Base-by-base conservation (phyloP, 2,797 vertebrate species). In the Eulemur rubriventer region DNA sequence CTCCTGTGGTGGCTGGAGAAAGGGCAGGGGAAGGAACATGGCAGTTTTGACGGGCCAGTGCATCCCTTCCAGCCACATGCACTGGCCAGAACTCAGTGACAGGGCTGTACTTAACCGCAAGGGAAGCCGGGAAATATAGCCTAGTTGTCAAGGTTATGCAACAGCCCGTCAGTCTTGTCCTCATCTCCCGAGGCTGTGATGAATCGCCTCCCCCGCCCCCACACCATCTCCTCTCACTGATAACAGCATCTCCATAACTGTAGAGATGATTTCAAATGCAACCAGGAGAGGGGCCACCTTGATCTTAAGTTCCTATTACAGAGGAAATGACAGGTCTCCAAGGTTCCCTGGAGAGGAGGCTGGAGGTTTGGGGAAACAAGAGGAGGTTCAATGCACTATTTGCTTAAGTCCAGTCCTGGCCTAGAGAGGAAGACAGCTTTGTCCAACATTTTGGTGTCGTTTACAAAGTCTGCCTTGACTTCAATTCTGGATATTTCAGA, bases 401-500 rank as follows among this genome's bases (percentile, higher is more conserved):
- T 57, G 46, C 20, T 67, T 17, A 52, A 11, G 38, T 69, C n/a
- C 30, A 63, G 3, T 38, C 67, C 82, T 90, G 50, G 73, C 48
- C 57, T 38, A 88, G 22, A 59, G 12, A n/a, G 35, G 28, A 75
- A 38, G 30, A 69, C 3, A 14, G 7, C 33, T 33, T 33, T 3
- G 38, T 18, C 65, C 2, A 35, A 48, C 59, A 55, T 41, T 72
- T 43, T 33, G 46, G 35, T 17, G 28, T 63, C 11, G 5, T 72
- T 82, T 41, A 46, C 22, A 50, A 88, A 63, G 48, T 70, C 26
- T 12, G 73, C 30, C 30, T 65, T 48, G 43, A 85, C 9, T 76
- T 82, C 7, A 35, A 22, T 10, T 82, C 48, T 20, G 67, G 61
- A 52, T 13, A 78, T 95, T 84, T 76, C 16, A 91, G 41, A 78